Evolutionary conservation across 2,113 vertebrate genomes (phyloP), one percentile per base, ranked within the genome.

Genomic region (Microtus ochrogaster): DNA sequence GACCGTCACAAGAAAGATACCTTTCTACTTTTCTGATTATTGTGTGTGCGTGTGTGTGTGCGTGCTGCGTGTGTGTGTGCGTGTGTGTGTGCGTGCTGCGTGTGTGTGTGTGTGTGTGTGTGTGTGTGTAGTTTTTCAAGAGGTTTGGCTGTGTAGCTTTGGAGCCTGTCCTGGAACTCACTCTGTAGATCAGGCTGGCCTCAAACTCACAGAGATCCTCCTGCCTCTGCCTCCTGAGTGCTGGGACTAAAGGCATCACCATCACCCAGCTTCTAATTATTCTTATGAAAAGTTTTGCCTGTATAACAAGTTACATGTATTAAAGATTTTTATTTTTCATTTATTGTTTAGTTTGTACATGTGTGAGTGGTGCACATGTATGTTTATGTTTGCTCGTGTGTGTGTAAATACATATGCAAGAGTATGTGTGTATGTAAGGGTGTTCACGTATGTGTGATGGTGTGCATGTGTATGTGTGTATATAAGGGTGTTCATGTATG

Each of bases 21-120:
- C 85, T 88, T 77, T 95, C 36, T 19, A 92, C 87, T 88, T 97
- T 97, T 96, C 14, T 44, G 79, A 65, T 14, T 89, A 19, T 89
- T 49, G 61, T 85, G 13, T 85, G 52, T 55, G 52, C 19, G 72
- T 85, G 52, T 16, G 14, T 58, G 5, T 88, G 16, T 55, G n/a
- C n/a, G n/a, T n/a, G n/a, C n/a, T n/a, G n/a, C n/a, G 55, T 58
- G 55, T 58, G 55, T 21, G 58, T 58, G 19, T 58, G 58, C n/a
- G 52, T 55, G 52, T 58, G 72, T 85, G 52, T 16, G 14, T 58
- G 5, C 85, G 16, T 55, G 55, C n/a, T n/a, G n/a, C n/a, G 61
- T 85, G 13, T 85, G 52, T 55, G 52, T 58, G 72, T 85, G 52
- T 16, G 14, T 58, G 5, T 88, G 16, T 55, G 55, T 58, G 55